phyloP scores from a whole-genome alignment of 2,797 vertebrate genomes.

The Echeneis naucrates region DNA sequence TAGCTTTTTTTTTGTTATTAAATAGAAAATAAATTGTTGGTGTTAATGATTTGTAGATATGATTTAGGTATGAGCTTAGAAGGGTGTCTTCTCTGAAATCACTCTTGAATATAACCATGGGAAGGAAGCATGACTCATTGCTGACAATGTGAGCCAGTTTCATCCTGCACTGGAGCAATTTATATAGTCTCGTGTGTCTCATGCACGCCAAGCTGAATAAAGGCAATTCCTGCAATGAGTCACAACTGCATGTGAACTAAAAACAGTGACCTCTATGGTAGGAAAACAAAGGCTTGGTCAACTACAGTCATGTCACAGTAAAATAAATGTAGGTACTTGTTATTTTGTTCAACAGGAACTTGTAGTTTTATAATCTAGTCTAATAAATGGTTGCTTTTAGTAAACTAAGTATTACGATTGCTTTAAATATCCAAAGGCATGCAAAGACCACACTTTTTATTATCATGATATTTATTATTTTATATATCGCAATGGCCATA shows the following conservation, averaged over 20 bases:
- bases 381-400: not conserved
- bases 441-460: not conserved
- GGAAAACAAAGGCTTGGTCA: conserved; percentile 8
- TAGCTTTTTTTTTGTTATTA: not conserved
- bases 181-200: conserved; percentile 12
- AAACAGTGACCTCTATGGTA: conserved; percentile 16
- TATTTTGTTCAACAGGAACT: not conserved
- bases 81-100: conserved; percentile 34
- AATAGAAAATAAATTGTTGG: not conserved
- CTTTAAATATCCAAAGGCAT: not conserved
- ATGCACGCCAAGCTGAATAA: conserved; percentile 12
- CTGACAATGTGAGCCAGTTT: conserved; percentile 25
- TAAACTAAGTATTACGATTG: not conserved
- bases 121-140: conserved; percentile 33
- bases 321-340: not conserved
- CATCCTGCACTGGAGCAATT: conserved; percentile 12
- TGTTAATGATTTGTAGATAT: not conserved
- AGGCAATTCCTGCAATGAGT: conserved; percentile 53
- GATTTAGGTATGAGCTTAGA: not conserved
- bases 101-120: conserved; percentile 15
- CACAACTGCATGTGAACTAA: conserved; percentile 12
- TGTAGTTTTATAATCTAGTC: too few relatives aligned
- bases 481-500: not conserved
- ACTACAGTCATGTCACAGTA: not conserved
- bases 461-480: too few relatives aligned